Conservation (phyloP, 2,113 vertebrate species). For the Leucopsar rothschildi region DNA sequence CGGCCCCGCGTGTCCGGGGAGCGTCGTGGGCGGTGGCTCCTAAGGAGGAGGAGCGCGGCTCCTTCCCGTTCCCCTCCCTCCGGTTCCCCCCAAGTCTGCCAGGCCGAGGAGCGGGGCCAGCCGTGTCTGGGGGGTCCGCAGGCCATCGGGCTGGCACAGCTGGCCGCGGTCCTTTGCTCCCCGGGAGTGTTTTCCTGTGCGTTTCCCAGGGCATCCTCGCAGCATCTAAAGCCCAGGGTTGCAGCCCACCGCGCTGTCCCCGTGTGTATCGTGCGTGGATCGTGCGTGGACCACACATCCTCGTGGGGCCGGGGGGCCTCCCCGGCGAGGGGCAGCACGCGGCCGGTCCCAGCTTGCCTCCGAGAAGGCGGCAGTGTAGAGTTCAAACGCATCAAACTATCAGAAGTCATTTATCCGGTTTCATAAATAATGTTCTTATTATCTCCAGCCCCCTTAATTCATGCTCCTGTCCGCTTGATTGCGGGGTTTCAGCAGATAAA, state of each 20-base stretch:
- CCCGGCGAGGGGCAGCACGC: not conserved
- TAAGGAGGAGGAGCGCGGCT: not conserved
- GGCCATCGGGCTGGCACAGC: not conserved
- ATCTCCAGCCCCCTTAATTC: slow-evolving; percentile 58
- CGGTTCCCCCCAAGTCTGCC: accelerated
- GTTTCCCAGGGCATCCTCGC: not conserved
- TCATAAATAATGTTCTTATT: slow-evolving; percentile 75
- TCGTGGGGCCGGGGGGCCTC: not conserved
- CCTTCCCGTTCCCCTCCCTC: not conserved
- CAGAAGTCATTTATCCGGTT: slow-evolving; percentile 70
- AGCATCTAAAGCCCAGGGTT: not conserved
- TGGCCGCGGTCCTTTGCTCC: not conserved
- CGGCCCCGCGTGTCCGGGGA: not conserved
- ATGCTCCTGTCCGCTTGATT: slow-evolving; percentile 62
- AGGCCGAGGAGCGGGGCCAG: not conserved
- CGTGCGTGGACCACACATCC: not conserved
- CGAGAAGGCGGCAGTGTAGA: slow-evolving; percentile 12
- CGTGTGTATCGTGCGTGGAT: not conserved
- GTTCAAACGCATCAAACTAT: slow-evolving; percentile 53
- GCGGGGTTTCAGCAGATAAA: slow-evolving; percentile 73
- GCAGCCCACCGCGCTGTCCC: not conserved
- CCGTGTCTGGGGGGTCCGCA: not conserved
- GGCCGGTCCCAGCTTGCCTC: not conserved
- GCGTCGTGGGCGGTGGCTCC: not conserved
- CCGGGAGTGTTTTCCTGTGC: not conserved